These are phyloP conservation scores for Orchestia grillus DNA, from an alignment of 1,140 invertebrate species.

Conservation along the genomic window DNA sequence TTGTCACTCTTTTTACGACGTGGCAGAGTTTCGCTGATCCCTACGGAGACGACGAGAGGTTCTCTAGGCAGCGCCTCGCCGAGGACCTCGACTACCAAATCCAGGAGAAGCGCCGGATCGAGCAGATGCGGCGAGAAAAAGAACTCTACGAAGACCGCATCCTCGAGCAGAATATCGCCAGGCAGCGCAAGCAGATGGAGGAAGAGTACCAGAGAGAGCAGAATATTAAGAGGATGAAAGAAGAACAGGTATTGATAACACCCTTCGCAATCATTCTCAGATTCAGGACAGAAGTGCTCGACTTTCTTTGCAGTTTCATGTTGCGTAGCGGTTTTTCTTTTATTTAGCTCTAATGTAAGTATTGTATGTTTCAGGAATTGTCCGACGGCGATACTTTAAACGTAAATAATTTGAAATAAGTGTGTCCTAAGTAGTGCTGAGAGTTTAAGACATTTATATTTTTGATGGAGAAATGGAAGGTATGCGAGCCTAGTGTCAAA, in stretches of 20 bases:
- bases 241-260: not conserved
- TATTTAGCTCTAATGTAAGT: not conserved
- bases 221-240: not conserved
- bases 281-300: not conserved
- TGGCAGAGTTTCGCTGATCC: not conserved
- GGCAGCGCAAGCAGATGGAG: conserved; percentile 4
- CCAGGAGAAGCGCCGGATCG: not conserved
- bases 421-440: too few species aligned
- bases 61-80: not conserved
- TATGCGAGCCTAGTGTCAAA: too few species aligned
- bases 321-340: not conserved
- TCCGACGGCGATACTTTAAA: too few species aligned
- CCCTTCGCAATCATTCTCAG: not conserved
- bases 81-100: conserved; percentile 42
- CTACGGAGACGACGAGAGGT: not conserved
- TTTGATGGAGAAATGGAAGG: too few species aligned
- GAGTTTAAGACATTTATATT: too few species aligned
- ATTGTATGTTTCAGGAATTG: too few species aligned
- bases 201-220: conserved; percentile 31
- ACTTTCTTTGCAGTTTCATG: not conserved
- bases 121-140: not conserved
- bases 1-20: not conserved
- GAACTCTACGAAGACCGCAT: not conserved
- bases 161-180: conserved; percentile 6
- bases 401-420: not conserved